Evolutionary conservation across 2,797 vertebrate species (phyloP).

Genomic region (Enteromius afrohamiltoni): DNA sequence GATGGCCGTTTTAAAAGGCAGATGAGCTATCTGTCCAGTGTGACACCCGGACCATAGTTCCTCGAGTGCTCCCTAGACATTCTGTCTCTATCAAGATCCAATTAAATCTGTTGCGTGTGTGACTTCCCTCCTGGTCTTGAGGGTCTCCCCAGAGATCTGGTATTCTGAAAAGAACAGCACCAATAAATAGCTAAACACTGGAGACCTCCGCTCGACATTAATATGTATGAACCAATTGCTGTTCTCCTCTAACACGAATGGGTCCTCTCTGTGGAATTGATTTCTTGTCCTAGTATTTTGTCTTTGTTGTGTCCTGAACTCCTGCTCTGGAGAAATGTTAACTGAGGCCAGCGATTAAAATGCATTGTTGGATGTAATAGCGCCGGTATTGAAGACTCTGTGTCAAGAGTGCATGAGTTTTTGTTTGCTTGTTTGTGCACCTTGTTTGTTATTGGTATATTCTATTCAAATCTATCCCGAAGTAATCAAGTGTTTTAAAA

Average conservation of each 20-base stretch:
- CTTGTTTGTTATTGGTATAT: constrained; percentile 27
- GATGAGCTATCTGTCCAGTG: constrained; percentile 14
- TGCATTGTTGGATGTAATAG: constrained; percentile 35
- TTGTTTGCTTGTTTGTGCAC: constrained; percentile 6
- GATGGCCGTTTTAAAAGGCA: constrained; percentile 1
- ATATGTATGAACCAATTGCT: constrained; percentile 43
- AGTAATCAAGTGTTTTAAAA: constrained; percentile 28
- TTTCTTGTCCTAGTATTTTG: constrained; percentile 79
- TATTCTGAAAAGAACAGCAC: constrained; percentile 44
- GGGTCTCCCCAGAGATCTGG: constrained; percentile 44
- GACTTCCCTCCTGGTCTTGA: constrained; percentile 35
- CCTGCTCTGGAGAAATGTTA: background rate
- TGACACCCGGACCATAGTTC: constrained; percentile 4
- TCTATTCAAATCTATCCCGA: background rate
- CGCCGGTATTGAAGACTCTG: background rate
- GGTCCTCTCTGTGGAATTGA: constrained; percentile 74
- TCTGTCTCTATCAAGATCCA: constrained; percentile 47
- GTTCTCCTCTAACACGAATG: constrained; percentile 25
- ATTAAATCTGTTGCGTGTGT: constrained; percentile 49
- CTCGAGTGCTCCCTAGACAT: constrained; percentile 6
- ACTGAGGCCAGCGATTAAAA: constrained; percentile 14
- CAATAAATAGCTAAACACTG: constrained; percentile 58
- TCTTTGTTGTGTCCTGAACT: constrained; percentile 31
- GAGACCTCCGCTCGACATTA: constrained; percentile 53
- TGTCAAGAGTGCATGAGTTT: background rate